Evolutionary conservation across 2,797 vertebrate species (phyloP).

Genomic region (Leuciscus waleckii): DNA sequence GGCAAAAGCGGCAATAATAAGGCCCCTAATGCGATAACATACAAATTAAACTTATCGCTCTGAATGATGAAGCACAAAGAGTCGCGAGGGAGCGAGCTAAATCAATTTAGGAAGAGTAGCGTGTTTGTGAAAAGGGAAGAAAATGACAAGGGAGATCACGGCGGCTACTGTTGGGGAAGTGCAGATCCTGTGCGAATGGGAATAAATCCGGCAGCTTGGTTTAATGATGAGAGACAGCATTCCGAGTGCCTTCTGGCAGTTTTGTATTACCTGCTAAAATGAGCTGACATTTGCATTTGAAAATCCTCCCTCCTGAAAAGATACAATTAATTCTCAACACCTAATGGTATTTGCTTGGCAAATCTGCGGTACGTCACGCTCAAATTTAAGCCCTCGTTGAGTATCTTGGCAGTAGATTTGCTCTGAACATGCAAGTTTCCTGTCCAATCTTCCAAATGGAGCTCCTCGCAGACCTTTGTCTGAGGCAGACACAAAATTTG

Average conservation of each 20-base stretch:
- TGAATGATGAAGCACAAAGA: constrained; percentile 50
- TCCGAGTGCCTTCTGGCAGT: constrained; percentile 60
- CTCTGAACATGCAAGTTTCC: constrained; percentile 45
- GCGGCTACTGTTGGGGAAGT: constrained; percentile 39
- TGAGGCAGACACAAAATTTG: constrained; percentile 50
- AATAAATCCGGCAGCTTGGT: constrained; percentile 58
- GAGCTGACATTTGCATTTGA: constrained; percentile 67
- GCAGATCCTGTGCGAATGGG: constrained; percentile 29
- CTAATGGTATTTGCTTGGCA: constrained; percentile 62
- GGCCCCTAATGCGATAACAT: constrained; percentile 56
- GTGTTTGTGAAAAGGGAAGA: constrained; percentile 52
- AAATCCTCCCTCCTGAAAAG: constrained; percentile 60
- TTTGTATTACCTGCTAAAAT: constrained; percentile 67
- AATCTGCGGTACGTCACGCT: constrained; percentile 47
- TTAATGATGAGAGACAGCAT: constrained; percentile 63
- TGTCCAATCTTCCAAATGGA: constrained; percentile 43
- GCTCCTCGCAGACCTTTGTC: constrained; percentile 23
- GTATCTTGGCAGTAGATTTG: constrained; percentile 45
- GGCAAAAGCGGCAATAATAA: constrained; percentile 58
- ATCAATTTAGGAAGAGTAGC: constrained; percentile 50
- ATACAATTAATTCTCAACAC: constrained; percentile 65
- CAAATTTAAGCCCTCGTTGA: constrained; percentile 50
- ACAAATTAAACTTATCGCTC: constrained; percentile 56
- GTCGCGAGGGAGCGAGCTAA: constrained; percentile 33
- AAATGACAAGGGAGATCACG: constrained; percentile 57